Percentiles rank a stretch among this genome's conserved stretches.
These are phyloP conservation scores for Lycopodina hypogea DNA, from an alignment of 37 sponge, comb jelly and placozoan species.

Conservation along the genomic window DNA sequence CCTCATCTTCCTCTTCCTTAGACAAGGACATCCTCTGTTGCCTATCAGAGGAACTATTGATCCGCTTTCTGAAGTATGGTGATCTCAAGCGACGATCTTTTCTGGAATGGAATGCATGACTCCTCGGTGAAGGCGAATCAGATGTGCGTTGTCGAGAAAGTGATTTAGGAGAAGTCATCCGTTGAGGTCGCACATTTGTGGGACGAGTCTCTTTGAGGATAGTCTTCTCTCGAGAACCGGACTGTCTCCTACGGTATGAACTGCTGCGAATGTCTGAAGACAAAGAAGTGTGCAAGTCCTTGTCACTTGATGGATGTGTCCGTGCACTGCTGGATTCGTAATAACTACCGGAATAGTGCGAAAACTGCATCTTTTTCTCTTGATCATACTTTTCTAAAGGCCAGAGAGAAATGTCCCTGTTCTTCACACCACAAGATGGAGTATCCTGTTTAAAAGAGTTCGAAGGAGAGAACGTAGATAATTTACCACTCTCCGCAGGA, in stretches of 20 bases:
- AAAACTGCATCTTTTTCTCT: too few species aligned
- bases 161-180: not conserved
- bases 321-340: not conserved
- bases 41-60: not conserved
- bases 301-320: too few species aligned
- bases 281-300: too few species aligned
- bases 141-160: not conserved
- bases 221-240: not conserved
- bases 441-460: too few species aligned
- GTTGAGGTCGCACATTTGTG: not conserved
- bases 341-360: too few species aligned
- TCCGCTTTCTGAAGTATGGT: too few species aligned
- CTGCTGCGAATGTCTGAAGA: not conserved
- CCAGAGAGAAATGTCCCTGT: too few species aligned
- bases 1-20: slow-evolving; percentile 4
- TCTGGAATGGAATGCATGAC: not conserved
- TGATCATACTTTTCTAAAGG: too few species aligned
- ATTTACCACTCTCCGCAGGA: too few species aligned
- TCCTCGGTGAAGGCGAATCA: not conserved
- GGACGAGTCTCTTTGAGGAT: not conserved
- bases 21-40: not conserved
- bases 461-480: too few species aligned
- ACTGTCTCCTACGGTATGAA: not conserved
- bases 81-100: not conserved
- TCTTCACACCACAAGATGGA: too few species aligned